Base-by-base conservation (phyloP, 2,888 invertebrate genomes). In the Lissocephala sabroskyi region DNA sequence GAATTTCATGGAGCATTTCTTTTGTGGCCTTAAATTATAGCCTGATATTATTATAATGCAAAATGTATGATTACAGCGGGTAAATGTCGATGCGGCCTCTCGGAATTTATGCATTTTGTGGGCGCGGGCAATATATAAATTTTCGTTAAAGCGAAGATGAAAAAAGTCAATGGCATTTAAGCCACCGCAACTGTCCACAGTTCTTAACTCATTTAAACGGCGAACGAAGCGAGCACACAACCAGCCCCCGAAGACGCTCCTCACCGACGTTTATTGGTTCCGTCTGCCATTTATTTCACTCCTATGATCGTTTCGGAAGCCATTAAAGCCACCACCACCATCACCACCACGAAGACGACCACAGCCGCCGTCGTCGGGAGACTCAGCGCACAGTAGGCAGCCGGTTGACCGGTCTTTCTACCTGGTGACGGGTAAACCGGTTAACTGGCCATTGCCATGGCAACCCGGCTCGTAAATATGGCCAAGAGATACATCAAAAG, bases 261-360 rank as follows among this genome's bases (percentile, higher is more conserved):
- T n/a, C n/a, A n/a, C n/a, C 77, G 80, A 79, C 81, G 80, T 81
- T 82, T 82, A 82, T 82, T 81, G 82, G 82, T 81, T 81, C 81
- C 80, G 81, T 80, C 79, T 79, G 79, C 82, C 82, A 83, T 82
- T 80, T 76, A 82, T 83, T 79, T 81, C 75, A 70, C 75, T 80
- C 82, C 68, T 80, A 79, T 77, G 79, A 81, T 82, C 79, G 79
- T 77, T 80, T 82, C 82, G 82, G 84, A 83, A 84, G 84, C 84
- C 84, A 84, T 84, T 84, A 84, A 84, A 82, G 75, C 14, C 37
- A 35, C 19, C 13, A 26, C 14, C 26, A 28, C 17, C 23, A n/a
- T 13, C 29, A 26, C 30, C 30, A 30, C 17, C 9, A 30, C 30
- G 26, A 4, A 26, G 9, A 26, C 9, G 26, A 4, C 26, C 9